Evolutionary conservation across 1,140 invertebrate species (phyloP), one percentile per base, ranked within the genome.

Genomic region (Euglossa dilemma): DNA sequence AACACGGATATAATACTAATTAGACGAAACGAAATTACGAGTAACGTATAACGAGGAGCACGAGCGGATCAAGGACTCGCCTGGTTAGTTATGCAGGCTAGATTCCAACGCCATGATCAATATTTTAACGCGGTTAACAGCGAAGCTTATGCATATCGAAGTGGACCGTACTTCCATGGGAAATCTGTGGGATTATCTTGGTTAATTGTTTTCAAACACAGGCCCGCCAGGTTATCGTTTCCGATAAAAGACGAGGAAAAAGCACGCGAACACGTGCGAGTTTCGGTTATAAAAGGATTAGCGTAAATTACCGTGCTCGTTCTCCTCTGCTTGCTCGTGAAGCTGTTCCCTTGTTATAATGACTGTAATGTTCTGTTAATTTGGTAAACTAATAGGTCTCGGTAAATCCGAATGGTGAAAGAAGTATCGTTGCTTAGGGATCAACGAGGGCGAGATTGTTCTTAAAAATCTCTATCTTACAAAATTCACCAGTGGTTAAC

Each of bases 191-290:
- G 47, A 80, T 74, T 64, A 80, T 45, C 74, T 80, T 83, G 72
- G 59, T 73, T 77, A 74, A 64, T 79, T 79, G 80, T 84, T 85
- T 82, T 74, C 80, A 84, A 85, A 61, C 56, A 59, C 18, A 36
- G 7, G 11, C 7, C 23, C 36, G 63, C 84, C 36, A 80, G 75
- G 57, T 63, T 64, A 59, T 75, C 75, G 84, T 75, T 66, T 25
- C 71, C 78, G 77, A 84, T 57, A 84, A 84, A 80, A 45, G 23
- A 56, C 2, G 14, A 36, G 36, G 36, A 36, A 36, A 56, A 28
- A 56, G 43, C 28, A 54, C 16, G n/a, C 0, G 50, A 36, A 28
- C 2, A 28, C 43, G 16, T 12, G 25, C 0, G 11, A 14, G 23
- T 47, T n/a, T 16, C 66, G 36, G 23, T 69, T 69, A 45, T 18